A percentile compares a stretch with the other conserved stretches of the same genome.
Evolutionary conservation across 1,140 invertebrate genomes (phyloP).

Genomic region (Drosophila kohkoa): DNA sequence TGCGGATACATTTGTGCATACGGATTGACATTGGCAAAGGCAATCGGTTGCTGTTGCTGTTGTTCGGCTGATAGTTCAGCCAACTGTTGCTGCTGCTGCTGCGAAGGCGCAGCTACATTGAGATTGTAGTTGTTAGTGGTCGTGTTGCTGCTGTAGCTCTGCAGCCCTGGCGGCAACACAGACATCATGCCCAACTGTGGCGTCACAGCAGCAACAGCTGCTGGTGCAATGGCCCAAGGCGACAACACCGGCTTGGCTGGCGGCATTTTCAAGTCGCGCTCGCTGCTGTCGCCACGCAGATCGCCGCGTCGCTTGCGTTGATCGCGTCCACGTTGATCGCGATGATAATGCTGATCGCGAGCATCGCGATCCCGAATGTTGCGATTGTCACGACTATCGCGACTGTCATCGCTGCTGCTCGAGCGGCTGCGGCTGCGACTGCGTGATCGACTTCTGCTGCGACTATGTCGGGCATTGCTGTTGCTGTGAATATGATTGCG

Average conservation of each 20-base stretch:
- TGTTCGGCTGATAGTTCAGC: slow-evolving; percentile 34
- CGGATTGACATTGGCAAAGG: slow-evolving; percentile 79
- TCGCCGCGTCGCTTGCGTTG: slow-evolving; percentile 63
- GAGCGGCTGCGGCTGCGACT: slow-evolving; percentile 71
- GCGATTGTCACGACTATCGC: slow-evolving; percentile 61
- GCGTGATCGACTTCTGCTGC: slow-evolving; percentile 37
- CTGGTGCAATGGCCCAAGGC: slow-evolving; percentile 37
- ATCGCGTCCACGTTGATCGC: slow-evolving; percentile 31
- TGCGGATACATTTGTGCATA: slow-evolving; percentile 82
- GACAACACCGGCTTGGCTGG: slow-evolving; percentile 12
- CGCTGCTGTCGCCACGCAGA: slow-evolving; percentile 53
- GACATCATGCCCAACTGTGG: slow-evolving; percentile 29
- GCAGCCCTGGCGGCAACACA: slow-evolving; percentile 49
- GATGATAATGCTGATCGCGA: slow-evolving; percentile 68
- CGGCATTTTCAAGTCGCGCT: slow-evolving; percentile 54
- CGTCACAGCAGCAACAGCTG: slow-evolving; percentile 3
- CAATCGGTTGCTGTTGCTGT: slow-evolving; percentile 53
- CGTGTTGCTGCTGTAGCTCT: slow-evolving; percentile 61
- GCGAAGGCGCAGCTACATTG: slow-evolving; percentile 17
- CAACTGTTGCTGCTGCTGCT: slow-evolving; percentile 10
- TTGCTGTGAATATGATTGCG: slow-evolving; percentile 55
- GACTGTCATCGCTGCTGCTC: slow-evolving; percentile 72
- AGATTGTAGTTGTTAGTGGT: slow-evolving; percentile 71
- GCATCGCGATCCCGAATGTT: slow-evolving; percentile 75
- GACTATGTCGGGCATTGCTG: slow-evolving; percentile 68